Evolutionary conservation across 2,797 vertebrate genomes (phyloP), one percentile per base, ranked within the genome.

Genomic region (Pampus argenteus): DNA sequence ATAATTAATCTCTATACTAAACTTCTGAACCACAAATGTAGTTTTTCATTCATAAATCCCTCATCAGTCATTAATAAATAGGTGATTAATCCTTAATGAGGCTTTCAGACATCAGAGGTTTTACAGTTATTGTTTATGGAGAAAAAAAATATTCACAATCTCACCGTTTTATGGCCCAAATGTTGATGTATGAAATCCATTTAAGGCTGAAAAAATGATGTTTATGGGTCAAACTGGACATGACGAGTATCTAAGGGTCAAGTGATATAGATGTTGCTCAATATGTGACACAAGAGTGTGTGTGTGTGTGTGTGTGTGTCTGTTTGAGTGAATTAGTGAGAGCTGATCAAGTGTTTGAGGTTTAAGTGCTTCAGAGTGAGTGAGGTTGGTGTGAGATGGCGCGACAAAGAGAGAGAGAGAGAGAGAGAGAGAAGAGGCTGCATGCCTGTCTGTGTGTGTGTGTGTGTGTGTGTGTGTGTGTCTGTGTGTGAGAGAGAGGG

Each of bases 391-490:
- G n/a, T 7, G 29, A 57, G 7, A 55, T 23, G 44, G 62, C 1
- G n/a, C 10, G 50, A 40, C 45, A 17, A 57, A 22, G 28, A 51
- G 28, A n/a, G 23, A 45, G 23, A 22, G 22, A 63, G 34, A 36
- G 34, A 13, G 38, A 44, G 40, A 44, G 17, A n/a, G 40, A 44
- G 14, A 44, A 36, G n/a, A 22, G 56, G 13, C 52, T 36, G 49
- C 4, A 6, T 76, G 60, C 31, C 4, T 54, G 4, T n/a, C 9
- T 25, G 47, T 22, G 29, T 61, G 42, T 59, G 20, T 55, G 45
- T 58, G 47, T 25, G 66, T 71, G 42, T 60, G 59, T 61, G 36
- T 64, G 45, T 60, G 56, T 58, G 29, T 66, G 50, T 50, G 55
- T 48, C 45, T 50, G 71, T 17, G 23, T 14, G 28, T 1, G 45